A percentile compares a stretch with the other conserved stretches of the same genome.
Conservation (phyloP, 1,140 invertebrate species). For the Papilio polyxenes region DNA sequence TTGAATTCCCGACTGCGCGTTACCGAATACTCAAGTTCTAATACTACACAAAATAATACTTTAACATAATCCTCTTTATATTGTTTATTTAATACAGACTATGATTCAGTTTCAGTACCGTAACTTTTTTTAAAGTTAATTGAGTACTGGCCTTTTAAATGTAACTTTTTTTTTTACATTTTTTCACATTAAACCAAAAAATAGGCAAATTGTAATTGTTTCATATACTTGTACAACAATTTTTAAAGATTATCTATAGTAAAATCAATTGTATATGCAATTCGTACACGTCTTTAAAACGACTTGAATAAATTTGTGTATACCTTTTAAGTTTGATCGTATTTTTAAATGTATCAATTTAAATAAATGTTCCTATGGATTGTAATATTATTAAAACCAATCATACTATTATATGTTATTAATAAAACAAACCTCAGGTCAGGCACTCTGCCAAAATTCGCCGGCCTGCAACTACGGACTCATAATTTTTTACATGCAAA, state of each 20-base stretch:
- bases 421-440: constrained; percentile 12
- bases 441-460: constrained; percentile 5
- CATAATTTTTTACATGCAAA: constrained; percentile 21
- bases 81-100: not conserved
- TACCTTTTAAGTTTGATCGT: not conserved
- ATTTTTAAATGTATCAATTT: not conserved
- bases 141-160: not conserved
- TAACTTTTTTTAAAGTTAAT: not conserved
- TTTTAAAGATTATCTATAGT: too few species aligned
- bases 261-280: too few species aligned
- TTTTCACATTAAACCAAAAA: too few species aligned
- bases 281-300: too few species aligned
- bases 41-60: not conserved
- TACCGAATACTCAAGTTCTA: not conserved
- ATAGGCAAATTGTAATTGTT: too few species aligned
- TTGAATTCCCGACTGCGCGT: not conserved
- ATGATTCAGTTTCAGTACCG: not conserved
- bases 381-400: constrained; percentile 6
- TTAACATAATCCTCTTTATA: not conserved
- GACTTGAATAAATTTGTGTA: not conserved
- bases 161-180: not conserved
- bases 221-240: too few species aligned
- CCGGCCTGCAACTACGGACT: constrained; percentile 3
- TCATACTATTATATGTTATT: not conserved
- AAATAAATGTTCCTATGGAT: not conserved